These are phyloP conservation scores for Copidosoma floridanum DNA, from an alignment of 1,140 invertebrate species.

Conservation along the genomic window DNA sequence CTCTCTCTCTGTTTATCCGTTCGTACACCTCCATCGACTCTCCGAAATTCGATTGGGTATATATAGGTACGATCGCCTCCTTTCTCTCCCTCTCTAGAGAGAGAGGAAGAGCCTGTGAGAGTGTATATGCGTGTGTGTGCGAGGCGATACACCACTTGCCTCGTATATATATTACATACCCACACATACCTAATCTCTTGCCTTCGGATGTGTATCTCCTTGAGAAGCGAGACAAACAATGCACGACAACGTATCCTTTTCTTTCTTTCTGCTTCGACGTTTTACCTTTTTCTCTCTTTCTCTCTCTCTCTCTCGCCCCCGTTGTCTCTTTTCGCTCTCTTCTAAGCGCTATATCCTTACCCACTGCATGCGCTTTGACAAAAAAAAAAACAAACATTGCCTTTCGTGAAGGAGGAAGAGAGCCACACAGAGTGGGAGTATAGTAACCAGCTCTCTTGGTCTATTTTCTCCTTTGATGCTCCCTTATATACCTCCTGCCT, in stretches of 20 bases:
- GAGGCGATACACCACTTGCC: too few species aligned
- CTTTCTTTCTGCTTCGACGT: constrained; percentile 16
- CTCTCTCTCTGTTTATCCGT: constrained; percentile 15
- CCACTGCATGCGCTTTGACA: too few species aligned
- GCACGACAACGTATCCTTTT: constrained; percentile 33
- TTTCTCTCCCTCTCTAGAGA: constrained; percentile 7
- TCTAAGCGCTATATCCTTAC: too few species aligned
- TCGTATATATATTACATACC: background rate
- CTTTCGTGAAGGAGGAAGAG: constrained; percentile 18
- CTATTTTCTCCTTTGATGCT: too few species aligned
- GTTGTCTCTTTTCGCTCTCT: background rate
- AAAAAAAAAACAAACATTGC: background rate
- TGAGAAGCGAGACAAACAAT: constrained; percentile 20
- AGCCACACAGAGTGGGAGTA: too few species aligned
- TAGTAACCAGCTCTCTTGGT: too few species aligned
- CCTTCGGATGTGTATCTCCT: constrained; percentile 34
- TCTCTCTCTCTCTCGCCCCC: background rate
- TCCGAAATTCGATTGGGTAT: constrained; percentile 25
- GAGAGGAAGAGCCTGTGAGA: background rate
- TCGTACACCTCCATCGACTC: constrained; percentile 10
- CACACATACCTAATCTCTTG: constrained; percentile 36
- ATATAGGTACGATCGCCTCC: constrained; percentile 8
- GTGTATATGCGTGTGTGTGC: background rate
- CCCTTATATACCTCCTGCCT: too few species aligned
- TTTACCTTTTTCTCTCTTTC: background rate